Evolutionary conservation across 2,797 vertebrate genomes (phyloP), one percentile per base, ranked within the genome.

Genomic region (Poecile montanus): DNA sequence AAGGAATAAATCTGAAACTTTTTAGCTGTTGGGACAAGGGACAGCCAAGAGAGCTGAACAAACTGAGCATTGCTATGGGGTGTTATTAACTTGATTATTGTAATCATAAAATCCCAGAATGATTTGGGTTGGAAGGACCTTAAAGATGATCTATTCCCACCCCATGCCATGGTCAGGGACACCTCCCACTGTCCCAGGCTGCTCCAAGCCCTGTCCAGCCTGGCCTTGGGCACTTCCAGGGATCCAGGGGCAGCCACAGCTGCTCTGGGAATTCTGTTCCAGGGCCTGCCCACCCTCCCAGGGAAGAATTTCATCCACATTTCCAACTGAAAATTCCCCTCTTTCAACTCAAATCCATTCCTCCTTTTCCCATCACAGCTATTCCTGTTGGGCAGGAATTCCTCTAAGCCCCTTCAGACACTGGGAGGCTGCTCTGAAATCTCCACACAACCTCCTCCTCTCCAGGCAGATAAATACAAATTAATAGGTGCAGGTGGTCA

Each of bases 171-270:
- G 67, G 26, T 27, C 30, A 61, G 21, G 26, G 62, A 56, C 42
- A 50, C 4, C 7, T 83, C 0, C n/a, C 72, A 9, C 23, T 2
- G 0, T 15, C 14, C n/a, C 78, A 63, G 44, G 48, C 0, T 63
- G 36, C 50, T 70, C 57, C 54, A 3, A 85, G 15, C 6, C 30
- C 62, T 0, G 0, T 67, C 45, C 56, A 82, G 0, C 6, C 32
- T 16, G 36, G 20, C 44, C 22, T 18, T 4, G 63, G 36, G 0
- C 44, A 30, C 16, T 68, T 0, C 32, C 63, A 76, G 56, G 23
- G 36, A 50, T n/a, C 32, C 82, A 58, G 56, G 42, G 5, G 5
- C 54, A 75, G 54, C 42, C 77, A 1, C 34, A 54, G 54, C n/a
- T 66, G 0, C 68, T 34, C 67, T 73, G 67, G 42, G 11, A 17